phyloP scores from a whole-genome alignment of 1,140 invertebrate species.

The Cardiocondyla obscurior region DNA sequence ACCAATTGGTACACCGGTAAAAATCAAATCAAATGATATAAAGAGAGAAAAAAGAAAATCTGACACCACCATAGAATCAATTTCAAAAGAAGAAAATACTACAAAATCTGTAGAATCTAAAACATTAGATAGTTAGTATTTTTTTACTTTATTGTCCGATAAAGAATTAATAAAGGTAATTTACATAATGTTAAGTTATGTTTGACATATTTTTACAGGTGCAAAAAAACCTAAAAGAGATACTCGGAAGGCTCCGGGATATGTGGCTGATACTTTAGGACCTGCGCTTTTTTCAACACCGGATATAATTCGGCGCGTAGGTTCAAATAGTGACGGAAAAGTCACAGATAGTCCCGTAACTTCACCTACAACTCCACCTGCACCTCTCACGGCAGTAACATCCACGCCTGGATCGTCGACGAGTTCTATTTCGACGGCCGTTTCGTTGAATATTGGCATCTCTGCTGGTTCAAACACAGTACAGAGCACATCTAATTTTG shows the following conservation, averaged over 20 bases:
- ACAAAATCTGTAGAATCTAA: constrained; percentile 72
- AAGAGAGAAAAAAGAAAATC: constrained; percentile 80
- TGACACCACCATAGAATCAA: constrained; percentile 63
- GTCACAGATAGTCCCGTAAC: constrained; percentile 75
- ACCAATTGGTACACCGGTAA: constrained; percentile 38
- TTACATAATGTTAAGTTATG: neutral
- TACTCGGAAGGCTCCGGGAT: constrained; percentile 87
- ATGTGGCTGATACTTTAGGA: constrained; percentile 85
- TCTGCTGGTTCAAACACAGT: neutral
- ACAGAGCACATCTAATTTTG: constrained; percentile 24
- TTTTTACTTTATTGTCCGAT: constrained; percentile 2
- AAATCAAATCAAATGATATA: constrained; percentile 73
- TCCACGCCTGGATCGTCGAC: neutral
- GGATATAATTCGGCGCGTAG: constrained; percentile 89
- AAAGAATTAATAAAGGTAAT: neutral
- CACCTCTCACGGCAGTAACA: neutral
- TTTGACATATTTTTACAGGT: constrained; percentile 57
- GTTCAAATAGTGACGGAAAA: constrained; percentile 80
- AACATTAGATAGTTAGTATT: constrained; percentile 68
- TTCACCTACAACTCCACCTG: constrained; percentile 36
- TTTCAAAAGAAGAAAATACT: constrained; percentile 67
- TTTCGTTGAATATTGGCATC: constrained; percentile 7
- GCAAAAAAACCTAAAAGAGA: constrained; percentile 87
- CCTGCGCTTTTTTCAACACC: constrained; percentile 90
- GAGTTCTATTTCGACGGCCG: neutral